A percentile compares a stretch with the other conserved stretches of the same genome.
Evolutionary conservation across 2,113 vertebrate species (phyloP).

Genomic region (Noturus placidus): DNA sequence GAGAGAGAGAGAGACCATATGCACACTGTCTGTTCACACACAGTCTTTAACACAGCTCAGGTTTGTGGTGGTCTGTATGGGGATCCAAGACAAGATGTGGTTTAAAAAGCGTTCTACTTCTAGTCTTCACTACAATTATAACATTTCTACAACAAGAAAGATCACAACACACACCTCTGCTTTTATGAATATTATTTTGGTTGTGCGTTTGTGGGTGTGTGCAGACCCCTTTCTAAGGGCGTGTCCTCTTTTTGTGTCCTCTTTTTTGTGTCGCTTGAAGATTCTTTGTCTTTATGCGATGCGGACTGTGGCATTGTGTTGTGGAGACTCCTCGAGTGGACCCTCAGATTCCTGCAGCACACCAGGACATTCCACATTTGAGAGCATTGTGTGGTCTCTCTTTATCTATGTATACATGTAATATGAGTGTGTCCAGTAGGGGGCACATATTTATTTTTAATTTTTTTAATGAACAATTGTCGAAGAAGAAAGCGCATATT

Average conservation of each 20-base stretch:
- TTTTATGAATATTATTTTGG: not conserved
- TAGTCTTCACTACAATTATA: not conserved
- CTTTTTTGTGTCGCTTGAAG: not conserved
- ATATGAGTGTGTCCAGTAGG: not conserved
- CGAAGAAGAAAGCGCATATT: not conserved
- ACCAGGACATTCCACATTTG: conserved; percentile 65
- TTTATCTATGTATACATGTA: not conserved
- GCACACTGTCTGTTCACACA: not conserved
- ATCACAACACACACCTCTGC: too few species aligned
- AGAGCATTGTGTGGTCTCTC: not conserved
- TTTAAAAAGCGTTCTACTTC: not conserved
- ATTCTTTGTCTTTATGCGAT: conserved; percentile 35
- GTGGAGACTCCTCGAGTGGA: conserved; percentile 75
- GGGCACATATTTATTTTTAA: too few species aligned
- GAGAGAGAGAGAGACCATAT: not conserved
- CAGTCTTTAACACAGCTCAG: not conserved
- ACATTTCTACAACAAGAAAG: not conserved
- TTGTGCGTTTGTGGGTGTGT: conserved; percentile 19
- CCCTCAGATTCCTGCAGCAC: conserved; percentile 66
- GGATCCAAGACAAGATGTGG: not conserved
- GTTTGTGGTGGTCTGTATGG: not conserved
- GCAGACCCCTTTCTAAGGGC: not conserved
- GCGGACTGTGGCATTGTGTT: conserved; percentile 76
- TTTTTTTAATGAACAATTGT: not conserved
- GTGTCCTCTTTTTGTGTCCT: not conserved